phyloP scores from a whole-genome alignment of 2,797 vertebrate genomes.

The Rhinichthys osculus region DNA sequence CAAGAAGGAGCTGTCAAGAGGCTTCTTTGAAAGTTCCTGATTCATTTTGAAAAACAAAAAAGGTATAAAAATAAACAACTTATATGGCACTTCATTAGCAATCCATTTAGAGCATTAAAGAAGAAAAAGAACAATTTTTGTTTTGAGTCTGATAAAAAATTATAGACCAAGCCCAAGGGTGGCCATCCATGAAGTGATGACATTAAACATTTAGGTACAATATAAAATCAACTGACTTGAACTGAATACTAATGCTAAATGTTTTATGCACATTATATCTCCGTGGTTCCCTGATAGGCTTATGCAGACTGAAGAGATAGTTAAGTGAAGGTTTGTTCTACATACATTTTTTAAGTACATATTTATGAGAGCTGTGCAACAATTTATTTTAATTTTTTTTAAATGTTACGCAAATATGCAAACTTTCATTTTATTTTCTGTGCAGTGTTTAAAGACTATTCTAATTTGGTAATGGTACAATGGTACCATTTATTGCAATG shows the following conservation, averaged over 20 bases:
- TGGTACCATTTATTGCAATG: background rate
- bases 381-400: no score
- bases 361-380: conserved; percentile 11
- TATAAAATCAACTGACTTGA: conserved; percentile 2
- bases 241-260: conserved; percentile 20
- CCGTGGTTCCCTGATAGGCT: background rate
- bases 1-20: background rate
- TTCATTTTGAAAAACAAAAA: background rate
- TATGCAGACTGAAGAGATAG: background rate
- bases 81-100: background rate
- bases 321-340: background rate
- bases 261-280: conserved; percentile 7
- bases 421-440: background rate
- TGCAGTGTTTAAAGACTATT: background rate
- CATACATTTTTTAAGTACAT: background rate
- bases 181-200: conserved; percentile 1
- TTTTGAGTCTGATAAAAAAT: background rate
- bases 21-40: background rate
- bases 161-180: background rate
- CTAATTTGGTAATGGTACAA: background rate
- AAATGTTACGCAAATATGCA: background rate
- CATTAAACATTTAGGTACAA: conserved; percentile 30
- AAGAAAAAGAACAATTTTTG: background rate
- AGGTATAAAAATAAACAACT: conserved; percentile 3
- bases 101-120: background rate